Evolutionary conservation across 1,140 invertebrate species (phyloP).

Genomic region (Dolichoris vasculosae): DNA sequence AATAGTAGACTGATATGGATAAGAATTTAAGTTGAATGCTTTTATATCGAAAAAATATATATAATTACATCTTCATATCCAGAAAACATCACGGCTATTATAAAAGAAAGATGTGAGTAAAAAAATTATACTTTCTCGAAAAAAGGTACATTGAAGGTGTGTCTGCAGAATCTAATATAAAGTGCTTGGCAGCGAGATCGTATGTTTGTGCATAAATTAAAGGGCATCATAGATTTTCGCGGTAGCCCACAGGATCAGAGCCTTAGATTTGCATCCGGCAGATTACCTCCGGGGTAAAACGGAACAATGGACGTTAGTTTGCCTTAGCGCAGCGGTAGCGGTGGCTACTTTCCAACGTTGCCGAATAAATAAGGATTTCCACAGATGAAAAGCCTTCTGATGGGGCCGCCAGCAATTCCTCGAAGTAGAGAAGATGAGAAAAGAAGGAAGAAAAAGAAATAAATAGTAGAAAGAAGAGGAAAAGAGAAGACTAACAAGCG

Average conservation of each 20-base stretch:
- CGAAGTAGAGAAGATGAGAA: slow-evolving; percentile 50
- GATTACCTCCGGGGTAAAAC: slow-evolving; percentile 73
- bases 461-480: slow-evolving; percentile 7
- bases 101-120: neutral
- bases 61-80: too few relatives aligned
- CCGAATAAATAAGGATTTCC: slow-evolving; percentile 75
- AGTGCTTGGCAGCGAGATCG: neutral
- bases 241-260: slow-evolving; percentile 74
- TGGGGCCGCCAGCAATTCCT: slow-evolving; percentile 48
- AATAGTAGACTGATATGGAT: too few relatives aligned
- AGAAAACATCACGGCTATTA: neutral
- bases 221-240: slow-evolving; percentile 73
- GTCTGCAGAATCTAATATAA: neutral
- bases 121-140: neutral
- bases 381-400: slow-evolving; percentile 43
- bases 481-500: slow-evolving; percentile 53
- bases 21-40: too few relatives aligned
- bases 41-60: too few relatives aligned
- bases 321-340: slow-evolving; percentile 35
- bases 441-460: slow-evolving; percentile 57
- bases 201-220: slow-evolving; percentile 69
- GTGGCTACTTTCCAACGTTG: slow-evolving; percentile 54
- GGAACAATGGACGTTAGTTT: slow-evolving; percentile 75
- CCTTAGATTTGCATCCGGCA: slow-evolving; percentile 75
- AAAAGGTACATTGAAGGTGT: neutral